Percentiles rank a stretch among this genome's conserved stretches.
Evolutionary conservation across 64 coral and sea anemone genomes (phyloP).

Genomic region (Actinia equina): DNA sequence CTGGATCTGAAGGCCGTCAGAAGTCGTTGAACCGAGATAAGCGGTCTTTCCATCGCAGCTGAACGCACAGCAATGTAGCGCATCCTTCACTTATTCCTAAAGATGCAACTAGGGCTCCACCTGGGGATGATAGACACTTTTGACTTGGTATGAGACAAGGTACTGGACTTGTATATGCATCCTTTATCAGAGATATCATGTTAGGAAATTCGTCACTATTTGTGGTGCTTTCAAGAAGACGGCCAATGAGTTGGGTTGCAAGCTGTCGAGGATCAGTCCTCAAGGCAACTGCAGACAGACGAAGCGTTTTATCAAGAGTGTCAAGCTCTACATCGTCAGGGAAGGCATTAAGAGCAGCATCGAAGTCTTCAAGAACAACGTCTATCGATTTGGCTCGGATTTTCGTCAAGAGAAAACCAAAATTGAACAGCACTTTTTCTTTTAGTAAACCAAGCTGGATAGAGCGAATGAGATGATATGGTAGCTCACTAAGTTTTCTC

Average conservation of each 20-base stretch:
- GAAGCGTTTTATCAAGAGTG: constrained; percentile 67
- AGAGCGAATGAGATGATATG: constrained; percentile 67
- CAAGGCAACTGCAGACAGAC: constrained; percentile 68
- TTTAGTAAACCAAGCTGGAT: constrained; percentile 53
- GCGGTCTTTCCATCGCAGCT: constrained; percentile 58
- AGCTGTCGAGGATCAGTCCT: constrained; percentile 69
- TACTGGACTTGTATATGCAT: constrained; percentile 26
- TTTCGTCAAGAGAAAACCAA: constrained; percentile 84
- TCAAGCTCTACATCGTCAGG: constrained; percentile 68
- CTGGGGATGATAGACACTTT: constrained; percentile 81
- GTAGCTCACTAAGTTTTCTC: constrained; percentile 82
- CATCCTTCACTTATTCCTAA: constrained; percentile 48
- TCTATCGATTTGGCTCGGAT: constrained; percentile 53
- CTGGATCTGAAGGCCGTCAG: constrained; percentile 47
- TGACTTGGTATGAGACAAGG: constrained; percentile 79
- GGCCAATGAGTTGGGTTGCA: constrained; percentile 83
- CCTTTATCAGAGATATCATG: constrained; percentile 70
- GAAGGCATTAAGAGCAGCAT: constrained; percentile 29
- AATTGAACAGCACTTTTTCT: constrained; percentile 77
- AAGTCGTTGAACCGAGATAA: constrained; percentile 25
- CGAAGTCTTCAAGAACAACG: constrained; percentile 68
- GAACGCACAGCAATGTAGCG: constrained; percentile 57
- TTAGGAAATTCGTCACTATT: constrained; percentile 63
- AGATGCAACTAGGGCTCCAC: constrained; percentile 69
- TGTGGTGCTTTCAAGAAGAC: constrained; percentile 71